phyloP scores from a whole-genome alignment of 2,888 invertebrate genomes.

The Galerucella nymphaeae region DNA sequence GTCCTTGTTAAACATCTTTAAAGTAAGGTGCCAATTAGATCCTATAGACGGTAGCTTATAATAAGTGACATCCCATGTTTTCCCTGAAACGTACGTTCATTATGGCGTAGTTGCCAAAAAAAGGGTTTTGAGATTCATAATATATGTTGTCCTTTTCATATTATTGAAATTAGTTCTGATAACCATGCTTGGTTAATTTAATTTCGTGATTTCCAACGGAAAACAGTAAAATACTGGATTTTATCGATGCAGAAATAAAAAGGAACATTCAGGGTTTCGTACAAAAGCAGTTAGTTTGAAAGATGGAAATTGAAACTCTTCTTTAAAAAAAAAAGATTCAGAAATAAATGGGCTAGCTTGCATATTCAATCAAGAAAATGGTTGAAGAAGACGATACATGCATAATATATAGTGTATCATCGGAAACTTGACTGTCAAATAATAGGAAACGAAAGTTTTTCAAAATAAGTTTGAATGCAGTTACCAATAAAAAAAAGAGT shows the following conservation, averaged over 20 bases:
- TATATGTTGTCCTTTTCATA: neutral
- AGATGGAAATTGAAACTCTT: too few relatives aligned
- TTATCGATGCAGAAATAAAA: neutral
- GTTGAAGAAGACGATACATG: too few relatives aligned
- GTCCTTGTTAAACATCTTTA: neutral
- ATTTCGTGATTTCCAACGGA: neutral
- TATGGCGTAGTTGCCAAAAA: constrained; percentile 47
- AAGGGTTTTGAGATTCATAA: neutral
- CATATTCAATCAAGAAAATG: too few relatives aligned
- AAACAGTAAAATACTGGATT: neutral
- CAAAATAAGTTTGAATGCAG: too few relatives aligned
- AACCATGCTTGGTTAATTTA: neutral
- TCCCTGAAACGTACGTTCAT: constrained; percentile 59
- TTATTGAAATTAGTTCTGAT: neutral
- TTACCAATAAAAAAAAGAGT: too few relatives aligned
- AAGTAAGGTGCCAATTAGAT: constrained; percentile 46
- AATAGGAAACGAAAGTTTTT: too few relatives aligned
- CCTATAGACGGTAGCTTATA: constrained; percentile 49
- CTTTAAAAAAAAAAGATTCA: too few relatives aligned
- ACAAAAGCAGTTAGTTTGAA: too few relatives aligned
- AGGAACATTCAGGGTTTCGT: neutral
- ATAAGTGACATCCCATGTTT: constrained; percentile 63
- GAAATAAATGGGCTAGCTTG: too few relatives aligned
- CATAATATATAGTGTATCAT: too few relatives aligned
- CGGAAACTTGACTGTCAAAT: too few relatives aligned